A percentile compares a stretch with the other conserved stretches of the same genome.
phyloP scores from a whole-genome alignment of 2,113 vertebrate genomes.

The Patagioenas fasciata region DNA sequence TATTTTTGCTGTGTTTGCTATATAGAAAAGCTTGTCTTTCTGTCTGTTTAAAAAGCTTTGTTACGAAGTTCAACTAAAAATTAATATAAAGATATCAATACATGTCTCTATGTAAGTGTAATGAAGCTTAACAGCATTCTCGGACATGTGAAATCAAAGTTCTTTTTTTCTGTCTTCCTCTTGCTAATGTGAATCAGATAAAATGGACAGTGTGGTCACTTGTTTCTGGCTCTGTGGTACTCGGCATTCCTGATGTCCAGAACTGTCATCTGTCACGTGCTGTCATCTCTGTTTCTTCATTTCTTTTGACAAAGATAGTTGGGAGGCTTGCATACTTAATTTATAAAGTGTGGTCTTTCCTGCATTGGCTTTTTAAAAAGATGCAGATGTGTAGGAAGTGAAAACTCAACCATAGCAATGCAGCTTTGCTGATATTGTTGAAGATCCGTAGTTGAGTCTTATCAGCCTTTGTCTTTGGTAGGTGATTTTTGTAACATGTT shows the following conservation, averaged over 20 bases:
- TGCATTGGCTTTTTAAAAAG: neutral
- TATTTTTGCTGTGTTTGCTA: neutral
- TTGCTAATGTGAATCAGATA: neutral
- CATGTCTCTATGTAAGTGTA: neutral
- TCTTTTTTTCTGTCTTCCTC: neutral
- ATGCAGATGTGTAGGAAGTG: neutral
- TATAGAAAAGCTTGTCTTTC: neutral
- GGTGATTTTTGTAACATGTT: neutral
- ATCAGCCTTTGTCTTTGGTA: neutral
- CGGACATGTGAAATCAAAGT: neutral
- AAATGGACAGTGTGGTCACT: neutral
- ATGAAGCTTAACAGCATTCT: neutral
- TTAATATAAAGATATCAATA: neutral
- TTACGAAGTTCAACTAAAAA: neutral
- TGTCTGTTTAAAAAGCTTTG: neutral
- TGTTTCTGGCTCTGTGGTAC: neutral
- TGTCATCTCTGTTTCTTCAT: neutral
- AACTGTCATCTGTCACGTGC: neutral
- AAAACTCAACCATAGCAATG: neutral
- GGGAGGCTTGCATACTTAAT: neutral
- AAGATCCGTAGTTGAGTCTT: neutral
- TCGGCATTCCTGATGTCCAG: neutral
- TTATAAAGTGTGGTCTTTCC: neutral
- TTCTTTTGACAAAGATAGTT: neutral
- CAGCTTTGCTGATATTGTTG: neutral